Evolutionary conservation across 2,888 invertebrate genomes (phyloP), one percentile per base, ranked within the genome.

Genomic region (Resseliella maxima): DNA sequence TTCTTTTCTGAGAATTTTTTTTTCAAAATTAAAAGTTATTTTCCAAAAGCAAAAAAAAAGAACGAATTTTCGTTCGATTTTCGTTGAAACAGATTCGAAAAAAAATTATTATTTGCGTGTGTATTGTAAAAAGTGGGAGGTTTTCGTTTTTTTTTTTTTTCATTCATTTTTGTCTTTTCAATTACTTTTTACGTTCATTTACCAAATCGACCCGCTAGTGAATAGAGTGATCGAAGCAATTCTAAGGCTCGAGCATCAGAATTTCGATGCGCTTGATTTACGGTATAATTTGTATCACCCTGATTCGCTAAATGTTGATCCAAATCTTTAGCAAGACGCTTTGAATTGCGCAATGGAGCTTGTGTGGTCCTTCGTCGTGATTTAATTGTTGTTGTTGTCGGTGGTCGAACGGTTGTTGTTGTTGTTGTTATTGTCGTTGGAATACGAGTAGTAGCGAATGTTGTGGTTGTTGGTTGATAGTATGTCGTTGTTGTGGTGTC

Each of bases 121-220:
- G 12, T 21, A 3, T 36, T 36, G 15, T 21, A 12, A n/a, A 83
- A n/a, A 8, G n/a, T 38, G 38, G 38, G 36, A 81, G 46, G 46
- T 18, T 50, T 50, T n/a, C n/a, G n/a, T n/a, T 50, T 50, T 50
- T 50, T 18, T 50, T 12, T 41, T 41, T 41, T 41, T 41, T 41
- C 41, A 41, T 41, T 41, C 12, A 41, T 54, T 10, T n/a, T n/a
- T n/a, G n/a, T n/a, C n/a, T n/a, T n/a, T n/a, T n/a, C 24, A 3
- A 64, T 64, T 64, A 64, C 31, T 64, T 10, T 83, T 36, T 36
- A 81, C 81, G 21, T 36, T 89, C 91, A 92, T 92, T 92, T 93
- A 89, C 96, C 96, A 94, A 96, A 96, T 91, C 94, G 94, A 31
- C 96, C 95, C 87, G 96, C 96, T 90, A 97, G 94, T 87, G 95